phyloP scores from a whole-genome alignment of 1,140 invertebrate species.

The Brachionus rubens region DNA sequence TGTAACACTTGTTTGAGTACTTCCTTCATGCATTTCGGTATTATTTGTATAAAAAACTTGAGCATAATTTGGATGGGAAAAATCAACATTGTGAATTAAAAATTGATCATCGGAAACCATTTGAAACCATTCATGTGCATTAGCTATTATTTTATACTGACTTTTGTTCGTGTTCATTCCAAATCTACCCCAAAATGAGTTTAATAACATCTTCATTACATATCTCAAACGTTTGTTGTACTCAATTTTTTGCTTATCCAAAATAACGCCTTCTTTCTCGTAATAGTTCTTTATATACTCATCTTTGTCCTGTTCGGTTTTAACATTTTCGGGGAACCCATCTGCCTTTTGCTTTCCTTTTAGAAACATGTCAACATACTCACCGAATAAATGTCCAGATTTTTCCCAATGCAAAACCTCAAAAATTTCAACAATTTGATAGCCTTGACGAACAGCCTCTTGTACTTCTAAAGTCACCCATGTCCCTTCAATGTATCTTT shows the following conservation, averaged over 20 bases:
- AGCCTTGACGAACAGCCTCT: slow-evolving; percentile 54
- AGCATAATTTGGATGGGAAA: slow-evolving; percentile 46
- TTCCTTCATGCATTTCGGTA: not conserved
- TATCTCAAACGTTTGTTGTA: slow-evolving; percentile 53
- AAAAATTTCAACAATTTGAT: slow-evolving; percentile 53
- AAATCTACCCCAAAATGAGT: slow-evolving; percentile 52
- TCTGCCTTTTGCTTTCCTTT: slow-evolving; percentile 50
- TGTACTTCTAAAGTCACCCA: slow-evolving; percentile 56
- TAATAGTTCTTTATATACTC: slow-evolving; percentile 54
- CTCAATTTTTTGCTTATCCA: slow-evolving; percentile 53
- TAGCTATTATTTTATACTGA: slow-evolving; percentile 51
- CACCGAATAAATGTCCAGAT: slow-evolving; percentile 49
- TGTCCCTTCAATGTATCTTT: slow-evolving; percentile 54
- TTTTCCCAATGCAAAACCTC: slow-evolving; percentile 56
- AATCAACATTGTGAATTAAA: slow-evolving; percentile 47
- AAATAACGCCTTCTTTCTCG: slow-evolving; percentile 53
- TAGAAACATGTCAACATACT: slow-evolving; percentile 50
- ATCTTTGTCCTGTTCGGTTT: slow-evolving; percentile 40
- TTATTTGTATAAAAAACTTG: slow-evolving; percentile 28
- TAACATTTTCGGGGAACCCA: slow-evolving; percentile 47
- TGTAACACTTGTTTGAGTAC: slow-evolving; percentile 52
- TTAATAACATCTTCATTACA: slow-evolving; percentile 50
- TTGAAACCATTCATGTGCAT: slow-evolving; percentile 50
- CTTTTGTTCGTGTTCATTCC: slow-evolving; percentile 48
- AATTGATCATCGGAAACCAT: slow-evolving; percentile 50